Conservation (phyloP, 2,888 invertebrate species). For the Nomada lathburiana region DNA sequence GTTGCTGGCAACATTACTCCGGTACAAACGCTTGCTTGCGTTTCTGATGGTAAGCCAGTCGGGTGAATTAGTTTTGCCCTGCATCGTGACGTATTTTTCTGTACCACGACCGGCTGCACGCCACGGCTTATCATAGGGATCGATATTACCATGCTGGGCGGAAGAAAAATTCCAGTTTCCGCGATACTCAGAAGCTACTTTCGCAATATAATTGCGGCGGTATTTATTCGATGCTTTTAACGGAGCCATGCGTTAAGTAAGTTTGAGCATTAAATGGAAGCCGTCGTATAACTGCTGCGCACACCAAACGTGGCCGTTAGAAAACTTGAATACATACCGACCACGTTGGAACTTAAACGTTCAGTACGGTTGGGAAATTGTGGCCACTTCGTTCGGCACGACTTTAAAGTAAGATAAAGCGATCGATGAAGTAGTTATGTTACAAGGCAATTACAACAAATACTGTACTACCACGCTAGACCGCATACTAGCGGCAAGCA, state of each 20-base stretch:
- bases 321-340: conserved; percentile 63
- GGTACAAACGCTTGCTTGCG: no score
- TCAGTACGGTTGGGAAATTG: conserved; percentile 63
- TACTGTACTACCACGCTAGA: conserved; percentile 54
- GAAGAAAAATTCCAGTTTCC: conserved; percentile 14
- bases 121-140: not conserved
- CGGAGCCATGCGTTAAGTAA: conserved; percentile 11
- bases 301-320: conserved; percentile 46
- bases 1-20: not conserved
- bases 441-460: conserved; percentile 76
- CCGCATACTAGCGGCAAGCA: conserved; percentile 68
- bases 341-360: conserved; percentile 59
- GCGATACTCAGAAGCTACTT: conserved; percentile 16
- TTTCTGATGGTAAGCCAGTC: no score
- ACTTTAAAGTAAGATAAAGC: conserved; percentile 69
- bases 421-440: conserved; percentile 74
- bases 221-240: conserved; percentile 41
- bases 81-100: not conserved
- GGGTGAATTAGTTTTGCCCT: conserved; percentile 3
- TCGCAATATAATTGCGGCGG: conserved; percentile 33
- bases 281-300: conserved; percentile 35
- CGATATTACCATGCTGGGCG: not conserved
- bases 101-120: not conserved
- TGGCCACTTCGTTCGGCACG: conserved; percentile 51
- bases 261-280: conserved; percentile 28